Conservation (phyloP, 2,113 vertebrate genomes). For the Myanophis thanlyinensis region DNA sequence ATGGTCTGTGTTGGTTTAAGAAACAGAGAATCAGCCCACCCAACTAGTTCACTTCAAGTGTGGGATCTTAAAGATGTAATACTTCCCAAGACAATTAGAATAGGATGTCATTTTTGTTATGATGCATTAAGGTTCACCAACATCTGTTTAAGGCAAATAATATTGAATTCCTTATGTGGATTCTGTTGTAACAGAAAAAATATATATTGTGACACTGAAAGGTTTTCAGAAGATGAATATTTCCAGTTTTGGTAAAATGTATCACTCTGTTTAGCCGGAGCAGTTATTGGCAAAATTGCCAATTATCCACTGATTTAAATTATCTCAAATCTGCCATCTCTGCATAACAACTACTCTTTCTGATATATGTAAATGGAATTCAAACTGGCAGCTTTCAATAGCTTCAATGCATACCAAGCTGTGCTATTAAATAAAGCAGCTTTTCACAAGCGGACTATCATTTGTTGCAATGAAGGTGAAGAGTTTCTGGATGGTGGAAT, state of each 20-base stretch:
- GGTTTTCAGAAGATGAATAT: constrained; percentile 49
- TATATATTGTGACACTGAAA: neutral
- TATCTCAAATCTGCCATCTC: constrained; percentile 44
- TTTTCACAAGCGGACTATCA: neutral
- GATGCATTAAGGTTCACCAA: constrained; percentile 8
- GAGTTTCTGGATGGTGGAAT: neutral
- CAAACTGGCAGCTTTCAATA: constrained; percentile 44
- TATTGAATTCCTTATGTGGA: constrained; percentile 22
- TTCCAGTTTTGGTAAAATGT: constrained; percentile 35
- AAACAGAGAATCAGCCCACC: neutral
- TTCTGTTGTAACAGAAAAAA: constrained; percentile 2
- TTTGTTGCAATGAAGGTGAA: neutral
- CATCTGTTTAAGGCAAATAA: constrained; percentile 28
- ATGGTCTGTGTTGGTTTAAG: neutral
- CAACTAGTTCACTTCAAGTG: neutral
- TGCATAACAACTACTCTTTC: constrained; percentile 43
- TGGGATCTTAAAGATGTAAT: constrained; percentile 4
- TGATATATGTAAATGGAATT: constrained; percentile 58
- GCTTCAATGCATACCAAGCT: constrained; percentile 44
- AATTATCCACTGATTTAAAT: constrained; percentile 50
- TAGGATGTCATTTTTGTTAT: constrained; percentile 32
- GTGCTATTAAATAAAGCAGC: constrained; percentile 27
- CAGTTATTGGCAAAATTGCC: constrained; percentile 32
- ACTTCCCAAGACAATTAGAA: constrained; percentile 41
- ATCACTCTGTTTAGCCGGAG: constrained; percentile 30